A percentile compares a stretch with the other conserved stretches of the same genome.
These are phyloP conservation scores for Drosophila lacteicornis DNA, from an alignment of 1,140 invertebrate species.

Conservation along the genomic window DNA sequence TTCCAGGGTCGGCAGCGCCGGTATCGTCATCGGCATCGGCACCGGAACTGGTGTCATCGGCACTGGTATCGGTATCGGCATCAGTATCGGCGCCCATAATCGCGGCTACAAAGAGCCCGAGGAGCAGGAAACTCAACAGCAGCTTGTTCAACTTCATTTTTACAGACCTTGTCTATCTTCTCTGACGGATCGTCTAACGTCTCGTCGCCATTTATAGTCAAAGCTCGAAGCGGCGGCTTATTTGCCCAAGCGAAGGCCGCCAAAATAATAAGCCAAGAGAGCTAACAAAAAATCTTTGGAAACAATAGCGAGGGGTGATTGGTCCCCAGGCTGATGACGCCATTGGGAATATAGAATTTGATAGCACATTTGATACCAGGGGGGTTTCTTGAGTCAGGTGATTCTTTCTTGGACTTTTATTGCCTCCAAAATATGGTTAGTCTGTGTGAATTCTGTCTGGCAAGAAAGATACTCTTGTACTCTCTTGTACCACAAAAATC, in stretches of 20 bases:
- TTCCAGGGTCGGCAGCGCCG: neutral
- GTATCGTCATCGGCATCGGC: neutral
- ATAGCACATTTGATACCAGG: neutral
- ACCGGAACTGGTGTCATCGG: neutral
- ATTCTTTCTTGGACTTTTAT: neutral
- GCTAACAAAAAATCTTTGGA: constrained; percentile 12
- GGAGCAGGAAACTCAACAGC: constrained; percentile 42
- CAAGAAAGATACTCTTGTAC: too few species aligned
- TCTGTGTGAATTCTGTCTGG: neutral
- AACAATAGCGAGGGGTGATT: constrained; percentile 24
- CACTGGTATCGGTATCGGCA: neutral
- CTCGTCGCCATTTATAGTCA: constrained; percentile 48
- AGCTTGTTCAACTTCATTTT: constrained; percentile 60
- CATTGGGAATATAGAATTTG: neutral
- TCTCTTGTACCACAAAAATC: too few species aligned
- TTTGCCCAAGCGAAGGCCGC: constrained; percentile 34
- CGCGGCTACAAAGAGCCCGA: constrained; percentile 24
- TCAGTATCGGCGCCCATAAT: constrained; percentile 18
- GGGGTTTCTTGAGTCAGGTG: neutral
- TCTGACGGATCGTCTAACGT: constrained; percentile 12
- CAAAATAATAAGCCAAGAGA: neutral
- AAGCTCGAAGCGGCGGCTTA: neutral
- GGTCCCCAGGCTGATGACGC: constrained; percentile 1
- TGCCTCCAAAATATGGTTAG: neutral
- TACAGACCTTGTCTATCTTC: constrained; percentile 8